Percentiles rank a stretch among this genome's conserved stretches.
Evolutionary conservation across 2,113 vertebrate genomes (phyloP).

Genomic region (Elanus axillaris): DNA sequence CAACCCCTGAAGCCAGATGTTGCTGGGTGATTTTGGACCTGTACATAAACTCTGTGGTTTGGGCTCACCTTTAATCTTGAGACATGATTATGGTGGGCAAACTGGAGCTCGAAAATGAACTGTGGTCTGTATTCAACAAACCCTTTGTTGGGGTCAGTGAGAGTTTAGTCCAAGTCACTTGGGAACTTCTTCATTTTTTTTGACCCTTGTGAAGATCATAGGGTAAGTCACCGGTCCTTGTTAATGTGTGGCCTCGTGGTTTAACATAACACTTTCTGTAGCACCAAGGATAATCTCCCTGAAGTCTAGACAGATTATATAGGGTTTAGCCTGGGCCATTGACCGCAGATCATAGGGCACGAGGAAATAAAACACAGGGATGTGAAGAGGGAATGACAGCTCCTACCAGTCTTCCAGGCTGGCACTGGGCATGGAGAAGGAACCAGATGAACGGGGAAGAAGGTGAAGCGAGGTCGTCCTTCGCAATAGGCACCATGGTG

Average conservation of each 20-base stretch:
- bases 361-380: neutral
- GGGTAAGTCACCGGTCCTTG: neutral
- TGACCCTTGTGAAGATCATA: neutral
- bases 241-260: neutral
- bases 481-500: neutral
- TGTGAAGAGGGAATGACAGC: neutral
- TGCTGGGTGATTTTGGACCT: neutral
- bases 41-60: neutral
- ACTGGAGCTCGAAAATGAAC: neutral
- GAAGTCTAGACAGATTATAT: conserved; percentile 27
- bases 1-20: neutral
- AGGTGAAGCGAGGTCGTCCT: neutral
- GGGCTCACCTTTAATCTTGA: neutral
- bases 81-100: neutral
- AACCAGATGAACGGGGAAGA: neutral
- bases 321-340: neutral
- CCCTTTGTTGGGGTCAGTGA: neutral
- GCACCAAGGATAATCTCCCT: neutral
- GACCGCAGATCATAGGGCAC: neutral
- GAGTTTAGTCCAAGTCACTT: neutral
- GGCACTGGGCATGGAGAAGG: neutral
- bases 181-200: neutral
- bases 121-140: neutral
- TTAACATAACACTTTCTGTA: neutral
- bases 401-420: neutral